These are phyloP conservation scores for Anabacerthia variegaticeps DNA, from an alignment of 2,797 vertebrate genomes.

Conservation along the genomic window DNA sequence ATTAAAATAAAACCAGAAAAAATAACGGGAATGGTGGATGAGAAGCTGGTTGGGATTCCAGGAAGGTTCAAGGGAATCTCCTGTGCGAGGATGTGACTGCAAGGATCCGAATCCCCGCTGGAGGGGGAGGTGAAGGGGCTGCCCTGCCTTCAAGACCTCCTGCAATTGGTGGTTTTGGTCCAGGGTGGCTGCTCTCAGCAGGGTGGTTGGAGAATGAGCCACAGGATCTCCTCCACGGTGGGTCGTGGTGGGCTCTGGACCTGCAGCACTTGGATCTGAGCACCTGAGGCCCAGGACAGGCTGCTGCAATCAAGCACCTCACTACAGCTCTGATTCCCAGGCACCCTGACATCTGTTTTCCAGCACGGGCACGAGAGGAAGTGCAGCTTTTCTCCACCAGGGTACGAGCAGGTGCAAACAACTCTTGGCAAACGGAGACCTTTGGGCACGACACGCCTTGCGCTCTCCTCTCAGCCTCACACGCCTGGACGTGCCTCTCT, in stretches of 20 bases:
- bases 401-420: not conserved
- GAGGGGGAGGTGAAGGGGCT: not conserved
- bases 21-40: not conserved
- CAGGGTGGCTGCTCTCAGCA: not conserved
- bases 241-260: not conserved
- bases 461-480: not conserved
- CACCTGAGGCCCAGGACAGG: not conserved
- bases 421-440: not conserved
- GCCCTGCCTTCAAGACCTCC: fast-evolving
- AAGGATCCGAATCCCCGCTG: fast-evolving
- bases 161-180: not conserved
- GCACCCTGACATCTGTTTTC: not conserved
- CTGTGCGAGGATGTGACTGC: fast-evolving
- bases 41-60: not conserved
- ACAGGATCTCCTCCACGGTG: not conserved
- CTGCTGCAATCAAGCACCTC: not conserved
- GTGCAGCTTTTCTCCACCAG: not conserved
- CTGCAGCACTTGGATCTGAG: not conserved
- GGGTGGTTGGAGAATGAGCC: not conserved
- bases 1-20: slow-evolving; percentile 28
- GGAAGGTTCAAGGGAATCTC: not conserved
- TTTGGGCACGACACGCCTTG: not conserved
- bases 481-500: not conserved
- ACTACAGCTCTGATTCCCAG: not conserved
- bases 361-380: not conserved